These are phyloP conservation scores for Amiota minor DNA, from an alignment of 2,888 invertebrate species.

Conservation along the genomic window DNA sequence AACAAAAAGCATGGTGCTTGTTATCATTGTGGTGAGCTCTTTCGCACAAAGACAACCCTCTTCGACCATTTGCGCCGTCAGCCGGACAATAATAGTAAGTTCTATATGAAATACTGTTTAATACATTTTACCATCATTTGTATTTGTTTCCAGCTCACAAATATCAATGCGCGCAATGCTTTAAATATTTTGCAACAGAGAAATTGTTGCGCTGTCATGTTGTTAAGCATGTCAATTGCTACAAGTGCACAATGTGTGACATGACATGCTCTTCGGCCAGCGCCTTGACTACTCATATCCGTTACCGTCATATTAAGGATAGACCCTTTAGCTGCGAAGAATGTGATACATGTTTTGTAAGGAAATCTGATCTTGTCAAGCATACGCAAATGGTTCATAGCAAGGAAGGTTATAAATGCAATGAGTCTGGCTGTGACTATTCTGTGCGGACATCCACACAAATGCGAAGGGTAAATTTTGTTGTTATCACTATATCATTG, in stretches of 20 bases:
- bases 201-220: constrained; percentile 88
- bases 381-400: constrained; percentile 75
- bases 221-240: constrained; percentile 88
- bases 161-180: constrained; percentile 88
- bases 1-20: constrained; percentile 91
- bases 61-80: constrained; percentile 90
- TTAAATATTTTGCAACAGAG: constrained; percentile 85
- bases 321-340: constrained; percentile 80
- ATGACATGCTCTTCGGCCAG: constrained; percentile 90
- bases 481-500: neutral
- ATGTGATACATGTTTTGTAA: constrained; percentile 79
- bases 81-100: constrained; percentile 78
- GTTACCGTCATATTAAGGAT: constrained; percentile 82
- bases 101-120: constrained; percentile 80
- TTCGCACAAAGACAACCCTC: constrained; percentile 87
- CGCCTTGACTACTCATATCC: constrained; percentile 84
- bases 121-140: constrained; percentile 78
- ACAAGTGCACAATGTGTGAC: constrained; percentile 91
- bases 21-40: constrained; percentile 89
- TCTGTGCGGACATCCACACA: constrained; percentile 67
- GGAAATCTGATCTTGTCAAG: constrained; percentile 77
- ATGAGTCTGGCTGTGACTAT: constrained; percentile 74
- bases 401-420: constrained; percentile 74
- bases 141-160: constrained; percentile 79
- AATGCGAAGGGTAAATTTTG: constrained; percentile 69